Percentiles rank a stretch among this genome's conserved stretches.
These are phyloP conservation scores for Catharus bicknelli DNA, from an alignment of 2,113 vertebrate genomes.

Conservation along the genomic window DNA sequence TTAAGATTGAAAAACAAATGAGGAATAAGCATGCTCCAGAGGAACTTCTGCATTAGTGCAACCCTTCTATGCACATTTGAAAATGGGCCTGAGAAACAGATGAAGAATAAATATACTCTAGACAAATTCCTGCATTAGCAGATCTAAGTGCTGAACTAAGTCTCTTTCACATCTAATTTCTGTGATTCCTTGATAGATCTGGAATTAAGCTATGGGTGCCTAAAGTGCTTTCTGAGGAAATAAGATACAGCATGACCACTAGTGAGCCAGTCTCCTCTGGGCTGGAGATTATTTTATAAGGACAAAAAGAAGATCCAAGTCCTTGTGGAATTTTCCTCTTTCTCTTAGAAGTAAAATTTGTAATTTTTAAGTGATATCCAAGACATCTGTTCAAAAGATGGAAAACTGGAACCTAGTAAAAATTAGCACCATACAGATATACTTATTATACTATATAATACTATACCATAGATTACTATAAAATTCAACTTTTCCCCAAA, in stretches of 20 bases:
- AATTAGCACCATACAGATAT: background rate
- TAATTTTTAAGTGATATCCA: background rate
- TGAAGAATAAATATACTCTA: slow-evolving; percentile 24
- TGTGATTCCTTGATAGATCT: background rate
- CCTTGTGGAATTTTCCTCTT: background rate
- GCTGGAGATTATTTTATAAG: background rate
- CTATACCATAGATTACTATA: too few relatives aligned
- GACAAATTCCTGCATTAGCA: slow-evolving; percentile 40
- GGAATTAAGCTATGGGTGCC: slow-evolving; percentile 11
- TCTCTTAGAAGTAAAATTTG: background rate
- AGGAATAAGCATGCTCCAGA: slow-evolving; percentile 14
- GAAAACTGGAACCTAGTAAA: background rate
- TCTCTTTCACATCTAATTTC: background rate
- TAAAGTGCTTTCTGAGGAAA: slow-evolving; percentile 25
- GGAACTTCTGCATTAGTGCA: slow-evolving; percentile 5
- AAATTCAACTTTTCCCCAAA: background rate
- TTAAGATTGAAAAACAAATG: background rate
- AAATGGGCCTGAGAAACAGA: background rate
- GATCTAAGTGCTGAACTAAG: background rate
- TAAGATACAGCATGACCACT: background rate
- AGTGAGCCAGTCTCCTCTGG: background rate
- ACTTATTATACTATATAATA: background rate
- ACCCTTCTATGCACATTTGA: background rate
- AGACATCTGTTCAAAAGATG: background rate
- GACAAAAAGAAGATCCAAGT: background rate